A percentile compares a stretch with the other conserved stretches of the same genome.
Evolutionary conservation across 2,797 vertebrate genomes (phyloP).

Genomic region (Gephyroberyx darwinii): DNA sequence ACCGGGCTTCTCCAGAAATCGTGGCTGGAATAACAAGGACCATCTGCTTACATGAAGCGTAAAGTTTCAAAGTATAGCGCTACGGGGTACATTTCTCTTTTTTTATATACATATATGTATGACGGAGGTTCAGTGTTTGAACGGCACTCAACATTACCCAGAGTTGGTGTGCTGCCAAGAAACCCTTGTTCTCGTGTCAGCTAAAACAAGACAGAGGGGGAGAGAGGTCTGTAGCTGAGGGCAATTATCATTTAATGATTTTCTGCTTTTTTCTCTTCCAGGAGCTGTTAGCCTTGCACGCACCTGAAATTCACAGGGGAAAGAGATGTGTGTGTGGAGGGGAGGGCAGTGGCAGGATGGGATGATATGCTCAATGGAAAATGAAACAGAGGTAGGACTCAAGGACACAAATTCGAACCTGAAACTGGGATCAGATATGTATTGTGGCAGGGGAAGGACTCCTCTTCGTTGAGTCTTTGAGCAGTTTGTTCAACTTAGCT

Average conservation of each 20-base stretch:
- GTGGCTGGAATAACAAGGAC: constrained; percentile 78
- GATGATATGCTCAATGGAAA: constrained; percentile 40
- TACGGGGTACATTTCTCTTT: constrained; percentile 57
- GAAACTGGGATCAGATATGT: constrained; percentile 37
- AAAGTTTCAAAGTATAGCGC: constrained; percentile 69
- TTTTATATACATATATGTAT: constrained; percentile 38
- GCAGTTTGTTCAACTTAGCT: background rate
- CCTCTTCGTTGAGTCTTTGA: background rate
- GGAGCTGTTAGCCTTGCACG: constrained; percentile 76
- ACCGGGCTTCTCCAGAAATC: constrained; percentile 56
- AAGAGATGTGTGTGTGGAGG: constrained; percentile 6
- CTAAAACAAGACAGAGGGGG: constrained; percentile 61
- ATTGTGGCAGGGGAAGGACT: constrained; percentile 11
- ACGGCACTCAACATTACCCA: constrained; percentile 72
- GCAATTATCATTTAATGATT: constrained; percentile 82
- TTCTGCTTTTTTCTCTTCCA: constrained; percentile 79
- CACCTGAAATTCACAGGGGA: constrained; percentile 74
- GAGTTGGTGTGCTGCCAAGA: constrained; percentile 66
- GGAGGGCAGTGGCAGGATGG: no score
- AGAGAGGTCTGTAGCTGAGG: constrained; percentile 70
- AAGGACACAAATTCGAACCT: constrained; percentile 40
- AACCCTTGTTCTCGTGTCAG: constrained; percentile 70
- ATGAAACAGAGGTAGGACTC: constrained; percentile 39
- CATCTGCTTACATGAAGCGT: constrained; percentile 72
- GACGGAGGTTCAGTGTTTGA: constrained; percentile 67